Conservation (phyloP, 2,113 vertebrate species). For the Globicephala melas region DNA sequence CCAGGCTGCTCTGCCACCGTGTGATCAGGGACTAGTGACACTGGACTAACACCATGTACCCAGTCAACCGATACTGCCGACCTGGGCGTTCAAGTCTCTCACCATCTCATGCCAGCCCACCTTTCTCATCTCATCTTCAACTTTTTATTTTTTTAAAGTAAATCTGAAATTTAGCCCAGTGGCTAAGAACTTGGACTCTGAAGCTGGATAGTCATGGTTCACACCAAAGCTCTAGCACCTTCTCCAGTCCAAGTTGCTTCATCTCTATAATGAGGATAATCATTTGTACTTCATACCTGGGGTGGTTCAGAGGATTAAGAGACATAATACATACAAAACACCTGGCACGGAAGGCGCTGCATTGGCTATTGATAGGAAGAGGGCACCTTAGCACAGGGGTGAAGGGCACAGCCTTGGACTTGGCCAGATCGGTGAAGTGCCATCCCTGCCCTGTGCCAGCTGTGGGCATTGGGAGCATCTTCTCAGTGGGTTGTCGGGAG, state of each 20-base stretch:
- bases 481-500: background rate
- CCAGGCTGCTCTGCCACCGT: background rate
- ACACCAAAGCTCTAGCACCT: background rate
- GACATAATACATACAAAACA: too few species aligned
- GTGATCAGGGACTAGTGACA: background rate
- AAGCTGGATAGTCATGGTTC: background rate
- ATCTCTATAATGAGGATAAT: background rate
- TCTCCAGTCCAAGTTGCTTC: background rate
- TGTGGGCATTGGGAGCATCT: background rate
- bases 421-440: background rate
- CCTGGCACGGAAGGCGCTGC: background rate
- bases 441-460: background rate
- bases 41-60: background rate
- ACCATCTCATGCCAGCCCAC: background rate
- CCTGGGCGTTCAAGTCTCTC: background rate
- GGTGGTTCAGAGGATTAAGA: background rate
- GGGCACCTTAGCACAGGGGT: background rate
- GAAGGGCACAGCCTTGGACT: background rate
- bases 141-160: background rate
- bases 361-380: background rate
- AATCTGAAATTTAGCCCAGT: background rate
- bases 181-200: background rate
- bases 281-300: background rate
- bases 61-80: background rate
- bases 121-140: background rate